A percentile compares a stretch with the other conserved stretches of the same genome.
Evolutionary conservation across 2,113 vertebrate species (phyloP).

Genomic region (Pollachius pollachius): DNA sequence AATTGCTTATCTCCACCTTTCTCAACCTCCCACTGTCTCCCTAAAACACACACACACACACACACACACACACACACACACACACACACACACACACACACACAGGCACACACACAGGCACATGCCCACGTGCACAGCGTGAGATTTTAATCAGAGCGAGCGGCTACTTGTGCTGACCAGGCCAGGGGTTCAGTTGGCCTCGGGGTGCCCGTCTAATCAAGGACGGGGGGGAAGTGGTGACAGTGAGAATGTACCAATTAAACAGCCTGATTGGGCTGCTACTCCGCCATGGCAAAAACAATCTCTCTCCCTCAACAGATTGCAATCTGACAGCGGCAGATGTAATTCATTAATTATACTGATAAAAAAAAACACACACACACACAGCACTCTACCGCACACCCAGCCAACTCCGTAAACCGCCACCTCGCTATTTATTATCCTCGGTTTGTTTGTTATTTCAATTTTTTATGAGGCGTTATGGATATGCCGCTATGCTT

Average conservation of each 20-base stretch:
- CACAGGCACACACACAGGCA: constrained; percentile 18
- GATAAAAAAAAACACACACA: constrained; percentile 63
- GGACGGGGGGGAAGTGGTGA: constrained; percentile 62
- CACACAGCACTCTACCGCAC: constrained; percentile 10
- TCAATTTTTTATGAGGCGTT: constrained; percentile 39
- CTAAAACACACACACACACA: constrained; percentile 9
- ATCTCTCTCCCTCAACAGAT: constrained; percentile 71
- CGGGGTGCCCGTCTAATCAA: constrained; percentile 67
- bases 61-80: constrained; percentile 10
- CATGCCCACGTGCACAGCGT: constrained; percentile 5
- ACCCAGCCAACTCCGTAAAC: constrained; percentile 48
- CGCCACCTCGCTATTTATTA: constrained; percentile 48
- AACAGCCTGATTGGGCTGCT: constrained; percentile 68
- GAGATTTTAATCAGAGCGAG: constrained; percentile 64
- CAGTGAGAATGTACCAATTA: constrained; percentile 75
- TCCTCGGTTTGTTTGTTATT: constrained; percentile 54
- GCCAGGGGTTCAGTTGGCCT: constrained; percentile 55
- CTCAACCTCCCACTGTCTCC: constrained; percentile 29
- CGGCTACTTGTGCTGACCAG: constrained; percentile 50
- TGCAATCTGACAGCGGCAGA: constrained; percentile 77
- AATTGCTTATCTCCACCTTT: constrained; percentile 9
- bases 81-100: constrained; percentile 9
- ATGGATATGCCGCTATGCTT: constrained; percentile 31
- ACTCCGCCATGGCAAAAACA: constrained; percentile 72
- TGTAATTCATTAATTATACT: constrained; percentile 77